These are phyloP conservation scores for Aphis gossypii DNA, from an alignment of 1,140 invertebrate species.

Conservation along the genomic window DNA sequence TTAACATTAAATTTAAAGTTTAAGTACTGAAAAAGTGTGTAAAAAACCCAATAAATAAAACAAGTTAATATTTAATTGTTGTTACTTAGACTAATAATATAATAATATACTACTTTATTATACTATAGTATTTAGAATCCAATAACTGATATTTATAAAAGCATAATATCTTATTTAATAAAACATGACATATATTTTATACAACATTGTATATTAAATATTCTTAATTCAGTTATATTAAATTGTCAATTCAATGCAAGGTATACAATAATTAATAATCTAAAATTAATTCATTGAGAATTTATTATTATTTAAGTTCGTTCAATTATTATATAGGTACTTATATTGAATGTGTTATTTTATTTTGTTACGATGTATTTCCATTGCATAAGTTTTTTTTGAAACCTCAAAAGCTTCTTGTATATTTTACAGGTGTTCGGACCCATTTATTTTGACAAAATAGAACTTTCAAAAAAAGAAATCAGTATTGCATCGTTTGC, in stretches of 20 bases:
- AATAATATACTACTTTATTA: background rate
- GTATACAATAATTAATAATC: background rate
- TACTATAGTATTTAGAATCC: background rate
- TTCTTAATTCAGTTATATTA: background rate
- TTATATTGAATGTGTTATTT: background rate
- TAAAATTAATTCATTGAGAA: background rate
- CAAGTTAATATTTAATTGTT: background rate
- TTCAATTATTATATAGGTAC: background rate
- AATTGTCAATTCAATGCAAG: background rate
- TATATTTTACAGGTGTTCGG: background rate
- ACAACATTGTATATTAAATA: background rate
- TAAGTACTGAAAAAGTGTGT: background rate
- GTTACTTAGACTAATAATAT: background rate
- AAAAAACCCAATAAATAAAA: background rate
- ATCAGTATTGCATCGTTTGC: background rate
- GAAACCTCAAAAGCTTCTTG: background rate
- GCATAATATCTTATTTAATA: background rate
- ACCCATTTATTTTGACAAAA: background rate
- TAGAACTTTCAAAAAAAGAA: slow-evolving; percentile 34
- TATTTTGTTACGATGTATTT: background rate
- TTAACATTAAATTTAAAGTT: background rate
- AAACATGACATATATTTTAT: no score
- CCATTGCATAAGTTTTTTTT: no score
- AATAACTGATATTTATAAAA: background rate
- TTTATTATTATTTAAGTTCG: background rate